Base-by-base conservation (phyloP, 2,113 vertebrate species). In the Tiliqua scincoides region DNA sequence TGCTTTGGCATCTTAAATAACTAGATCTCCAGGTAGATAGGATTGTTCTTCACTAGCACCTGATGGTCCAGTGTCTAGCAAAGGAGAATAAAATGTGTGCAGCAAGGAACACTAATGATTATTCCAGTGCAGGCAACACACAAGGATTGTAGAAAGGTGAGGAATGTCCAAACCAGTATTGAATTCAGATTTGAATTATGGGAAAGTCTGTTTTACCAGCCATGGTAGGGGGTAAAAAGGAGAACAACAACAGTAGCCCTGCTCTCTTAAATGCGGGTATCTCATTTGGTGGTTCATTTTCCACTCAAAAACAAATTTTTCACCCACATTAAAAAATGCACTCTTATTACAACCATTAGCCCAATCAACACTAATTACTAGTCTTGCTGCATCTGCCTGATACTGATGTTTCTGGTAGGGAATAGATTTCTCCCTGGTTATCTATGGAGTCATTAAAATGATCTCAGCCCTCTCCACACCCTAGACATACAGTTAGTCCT, bases 1-100 rank as follows among this genome's bases (percentile, higher is more conserved):
- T 48, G 72, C 9, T 30, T 8, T 74, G 73, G 52, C 40, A 35
- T 87, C 91, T 91, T 27, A n/a, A n/a, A 87, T 15, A 61, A 43
- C 72, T 75, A 3, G 9, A 40, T n/a, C 15, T 21, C 67, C 59
- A 7, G 48, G 6, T 40, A 75, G 37, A 2, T 68, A 85, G 59
- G 8, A 57, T 89, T 85, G n/a, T 52, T 57, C 70, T 82, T 71
- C n/a, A 15, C 37, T 6, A 20, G 37, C 80, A 89, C 11, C 71
- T 87, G 79, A 83, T 79, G n/a, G 67, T 18, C 86, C 85, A 73
- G 5, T 81, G 14, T 48, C 6, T 54, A 18, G 32, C n/a, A 30
- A 71, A 71, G 15, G 68, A 37, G 32, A 37, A 71, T 15, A 18
- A 71, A 71, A 71, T 71, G 68, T 71, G 70, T 72, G 21, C 21